Base-by-base conservation (phyloP, 2,797 vertebrate species). In the Triplophysa bombifrons region DNA sequence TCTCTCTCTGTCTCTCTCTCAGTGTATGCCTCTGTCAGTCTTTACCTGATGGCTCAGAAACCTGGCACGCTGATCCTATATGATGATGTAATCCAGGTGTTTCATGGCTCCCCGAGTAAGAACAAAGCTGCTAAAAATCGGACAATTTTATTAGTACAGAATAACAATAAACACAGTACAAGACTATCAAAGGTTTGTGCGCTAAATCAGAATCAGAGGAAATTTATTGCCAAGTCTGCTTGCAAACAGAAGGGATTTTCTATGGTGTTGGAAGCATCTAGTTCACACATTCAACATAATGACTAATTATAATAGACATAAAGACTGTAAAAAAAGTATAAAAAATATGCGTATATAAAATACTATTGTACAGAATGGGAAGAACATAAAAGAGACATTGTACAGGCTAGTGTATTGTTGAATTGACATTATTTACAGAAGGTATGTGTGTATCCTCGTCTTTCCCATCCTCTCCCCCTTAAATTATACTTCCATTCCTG, bases 11-110 rank as follows among this genome's bases (percentile, higher is more conserved):
- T 79, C 30, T 53, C 9, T 55, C 27, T 84, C 79, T 55, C 72
- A 97, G 97, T 99, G 82, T 99, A 98, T 1, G 95, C 96, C 0
- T 96, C 97, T 0, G 94, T 99, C 87, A 98, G 96, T 90, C 93
- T 99, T 72, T 97, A 98, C 88, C 93, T 98, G 76, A 93, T 98
- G 16, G 96, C 95, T 0, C 96, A 98, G 91, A 91, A 95, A n/a
- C 96, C 96, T 0, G 97, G 97, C 76, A 98, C 97, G 0, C 96
- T 98, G 30, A 97, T 98, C 85, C 94, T 98, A 66, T 98, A 98
- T 76, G 96, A 98, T 88, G 97, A 99, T 83, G 90, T 95, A 81
- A 95, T 98, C 78, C 97, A 98, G 88, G 95, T 99, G 85, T 94
- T 99, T 67, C 90, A 96, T 51, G 96, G 96, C 19, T 96, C 96